phyloP scores from a whole-genome alignment of 2,888 invertebrate species.

The Philereme transversata region DNA sequence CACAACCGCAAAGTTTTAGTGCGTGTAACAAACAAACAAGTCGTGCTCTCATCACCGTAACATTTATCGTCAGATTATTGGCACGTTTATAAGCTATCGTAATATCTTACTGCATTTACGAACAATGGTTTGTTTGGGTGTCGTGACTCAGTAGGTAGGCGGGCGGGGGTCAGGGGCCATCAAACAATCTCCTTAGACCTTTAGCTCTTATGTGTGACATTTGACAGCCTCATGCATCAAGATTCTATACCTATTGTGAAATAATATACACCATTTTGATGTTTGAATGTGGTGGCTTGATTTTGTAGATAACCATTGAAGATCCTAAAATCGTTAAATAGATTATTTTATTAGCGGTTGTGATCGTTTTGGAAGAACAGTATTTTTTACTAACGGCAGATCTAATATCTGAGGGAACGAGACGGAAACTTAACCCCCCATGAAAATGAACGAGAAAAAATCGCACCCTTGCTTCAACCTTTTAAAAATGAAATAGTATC shows the following conservation, averaged over 20 bases:
- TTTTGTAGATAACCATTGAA: neutral
- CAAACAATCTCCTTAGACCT: constrained; percentile 31
- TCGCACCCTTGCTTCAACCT: too few species aligned
- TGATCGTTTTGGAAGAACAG: too few species aligned
- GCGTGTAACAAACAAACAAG: neutral
- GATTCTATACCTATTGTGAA: constrained; percentile 12
- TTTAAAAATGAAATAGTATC: too few species aligned
- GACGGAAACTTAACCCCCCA: too few species aligned
- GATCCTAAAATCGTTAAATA: too few species aligned
- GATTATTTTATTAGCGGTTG: too few species aligned
- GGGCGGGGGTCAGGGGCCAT: constrained; percentile 33
- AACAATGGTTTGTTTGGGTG: constrained; percentile 21
- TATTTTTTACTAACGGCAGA: too few species aligned
- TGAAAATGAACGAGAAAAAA: too few species aligned
- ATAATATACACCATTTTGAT: constrained; percentile 13
- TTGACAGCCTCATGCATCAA: constrained; percentile 30
- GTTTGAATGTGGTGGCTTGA: neutral
- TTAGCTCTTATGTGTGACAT: constrained; percentile 29
- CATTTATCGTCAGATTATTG: constrained; percentile 23
- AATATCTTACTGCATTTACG: constrained; percentile 15
- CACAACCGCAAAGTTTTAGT: too few species aligned
- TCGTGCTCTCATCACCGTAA: constrained; percentile 8
- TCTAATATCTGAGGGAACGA: too few species aligned
- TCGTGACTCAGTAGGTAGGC: constrained; percentile 34
- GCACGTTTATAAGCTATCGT: constrained; percentile 15